phyloP scores from a whole-genome alignment of 2,888 invertebrate genomes.

The Rosalia funebris region DNA sequence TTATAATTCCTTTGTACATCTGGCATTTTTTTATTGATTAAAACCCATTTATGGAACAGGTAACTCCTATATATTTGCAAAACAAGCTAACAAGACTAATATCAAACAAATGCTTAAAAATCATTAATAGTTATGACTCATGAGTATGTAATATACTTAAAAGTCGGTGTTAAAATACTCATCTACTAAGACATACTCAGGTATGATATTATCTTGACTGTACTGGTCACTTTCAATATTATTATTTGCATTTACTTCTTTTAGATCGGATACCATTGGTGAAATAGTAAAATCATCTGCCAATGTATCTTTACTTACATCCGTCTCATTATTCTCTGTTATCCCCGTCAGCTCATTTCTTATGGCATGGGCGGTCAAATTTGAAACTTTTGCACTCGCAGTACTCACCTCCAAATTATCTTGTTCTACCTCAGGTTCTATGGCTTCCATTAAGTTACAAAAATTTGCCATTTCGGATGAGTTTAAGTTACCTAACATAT shows the following conservation, averaged over 20 bases:
- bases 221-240: background rate
- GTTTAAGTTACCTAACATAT: conserved; percentile 43
- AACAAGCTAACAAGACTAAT: background rate
- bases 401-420: conserved; percentile 6
- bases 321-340: too few relatives aligned
- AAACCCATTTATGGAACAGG: too few relatives aligned
- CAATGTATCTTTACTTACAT: background rate
- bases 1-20: too few relatives aligned
- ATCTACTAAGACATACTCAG: conserved; percentile 6
- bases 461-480: conserved; percentile 39
- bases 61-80: too few relatives aligned
- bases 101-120: background rate
- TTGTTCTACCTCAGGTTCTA: background rate
- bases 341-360: too few relatives aligned
- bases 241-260: background rate
- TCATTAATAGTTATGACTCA: too few relatives aligned
- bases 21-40: too few relatives aligned
- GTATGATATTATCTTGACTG: background rate
- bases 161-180: conserved; percentile 18
- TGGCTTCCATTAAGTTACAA: conserved; percentile 37
- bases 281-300: background rate
- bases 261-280: conserved; percentile 1
- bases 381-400: conserved; percentile 14
- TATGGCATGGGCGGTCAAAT: conserved; percentile 9
- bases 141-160: background rate